A percentile compares a stretch with the other conserved stretches of the same genome.
Conservation (phyloP, 2,113 vertebrate species). For the Aepyceros melampus region DNA sequence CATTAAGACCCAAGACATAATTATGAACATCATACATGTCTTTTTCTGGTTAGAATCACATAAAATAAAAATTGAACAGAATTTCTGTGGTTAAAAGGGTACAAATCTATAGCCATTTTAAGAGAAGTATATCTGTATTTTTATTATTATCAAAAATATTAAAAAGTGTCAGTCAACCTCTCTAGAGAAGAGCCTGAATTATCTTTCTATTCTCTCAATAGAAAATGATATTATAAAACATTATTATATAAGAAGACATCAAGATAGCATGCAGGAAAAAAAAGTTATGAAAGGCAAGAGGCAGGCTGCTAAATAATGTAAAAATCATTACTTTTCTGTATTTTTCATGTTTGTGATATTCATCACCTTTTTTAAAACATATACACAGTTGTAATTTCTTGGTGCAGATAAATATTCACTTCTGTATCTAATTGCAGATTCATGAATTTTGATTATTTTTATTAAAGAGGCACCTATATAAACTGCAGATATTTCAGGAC, state of each 20-base stretch:
- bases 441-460: neutral
- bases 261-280: constrained; percentile 1
- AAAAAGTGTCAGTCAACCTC: neutral
- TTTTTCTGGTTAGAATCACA: neutral
- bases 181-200: constrained; percentile 17
- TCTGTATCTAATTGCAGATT: neutral
- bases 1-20: neutral
- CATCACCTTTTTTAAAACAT: neutral
- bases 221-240: constrained; percentile 32
- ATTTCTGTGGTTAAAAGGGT: neutral
- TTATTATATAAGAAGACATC: neutral
- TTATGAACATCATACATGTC: neutral
- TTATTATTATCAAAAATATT: constrained; percentile 31
- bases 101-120: neutral
- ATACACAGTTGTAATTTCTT: neutral
- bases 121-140: neutral
- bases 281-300: neutral
- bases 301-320: neutral
- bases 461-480: neutral
- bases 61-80: constrained; percentile 28
- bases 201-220: constrained; percentile 1
- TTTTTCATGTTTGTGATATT: neutral
- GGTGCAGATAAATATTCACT: neutral
- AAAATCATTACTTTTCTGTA: neutral
- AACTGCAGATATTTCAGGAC: neutral